phyloP scores from a whole-genome alignment of 2,888 invertebrate genomes.

The Sialis fuliginosa region DNA sequence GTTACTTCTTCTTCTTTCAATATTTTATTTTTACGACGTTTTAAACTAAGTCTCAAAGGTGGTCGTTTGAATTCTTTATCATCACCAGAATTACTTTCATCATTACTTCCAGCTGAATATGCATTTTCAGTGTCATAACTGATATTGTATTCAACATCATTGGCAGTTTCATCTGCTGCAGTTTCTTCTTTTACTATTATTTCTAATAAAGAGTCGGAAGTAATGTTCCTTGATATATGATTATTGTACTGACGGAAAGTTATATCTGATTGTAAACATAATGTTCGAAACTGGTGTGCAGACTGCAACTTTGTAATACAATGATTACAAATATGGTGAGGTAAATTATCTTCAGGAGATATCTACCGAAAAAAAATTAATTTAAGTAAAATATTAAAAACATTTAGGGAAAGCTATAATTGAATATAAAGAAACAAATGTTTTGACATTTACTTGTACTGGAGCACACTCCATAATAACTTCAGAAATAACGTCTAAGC shows the following conservation, averaged over 20 bases:
- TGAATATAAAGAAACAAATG: no score
- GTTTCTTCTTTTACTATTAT: neutral
- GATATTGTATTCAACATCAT: neutral
- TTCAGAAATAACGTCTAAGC: constrained; percentile 2
- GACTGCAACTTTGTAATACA: neutral
- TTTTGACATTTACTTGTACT: constrained; percentile 1
- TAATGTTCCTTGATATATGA: neutral
- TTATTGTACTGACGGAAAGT: neutral
- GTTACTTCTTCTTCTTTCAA: neutral
- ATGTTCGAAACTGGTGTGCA: constrained; percentile 1
- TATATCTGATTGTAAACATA: constrained; percentile 1
- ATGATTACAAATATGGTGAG: constrained; percentile 1
- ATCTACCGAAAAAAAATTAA: neutral
- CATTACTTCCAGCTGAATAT: neutral
- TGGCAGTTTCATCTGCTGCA: neutral
- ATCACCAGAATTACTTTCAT: neutral
- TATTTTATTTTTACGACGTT: neutral
- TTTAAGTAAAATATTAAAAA: neutral
- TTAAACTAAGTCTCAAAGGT: neutral
- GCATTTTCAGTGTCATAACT: neutral
- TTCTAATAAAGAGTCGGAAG: neutral
- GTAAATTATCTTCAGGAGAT: neutral
- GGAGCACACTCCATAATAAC: constrained; percentile 4
- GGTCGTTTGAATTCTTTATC: neutral
- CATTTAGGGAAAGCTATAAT: neutral